Evolutionary conservation across 2,888 invertebrate species (phyloP).

Genomic region (Stenchaetothrips biformis): DNA sequence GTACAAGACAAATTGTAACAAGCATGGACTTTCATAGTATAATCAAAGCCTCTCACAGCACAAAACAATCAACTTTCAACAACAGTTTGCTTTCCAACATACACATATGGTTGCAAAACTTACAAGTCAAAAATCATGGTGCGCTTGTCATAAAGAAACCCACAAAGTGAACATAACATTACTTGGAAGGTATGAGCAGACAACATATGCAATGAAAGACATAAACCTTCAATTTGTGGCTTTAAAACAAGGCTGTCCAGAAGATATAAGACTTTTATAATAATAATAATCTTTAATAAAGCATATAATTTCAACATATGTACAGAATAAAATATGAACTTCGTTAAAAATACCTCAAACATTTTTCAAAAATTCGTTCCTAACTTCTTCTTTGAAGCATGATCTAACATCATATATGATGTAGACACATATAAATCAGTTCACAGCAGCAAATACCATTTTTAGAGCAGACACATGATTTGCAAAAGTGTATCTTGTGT

Average conservation of each 20-base stretch:
- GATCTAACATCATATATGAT: no score
- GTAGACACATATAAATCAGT: no score
- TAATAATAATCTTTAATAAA: conserved; percentile 16
- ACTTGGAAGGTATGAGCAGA: neutral
- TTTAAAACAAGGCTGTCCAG: neutral
- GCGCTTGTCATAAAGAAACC: neutral
- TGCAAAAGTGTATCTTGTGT: no score
- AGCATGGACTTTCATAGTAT: neutral
- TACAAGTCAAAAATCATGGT: neutral
- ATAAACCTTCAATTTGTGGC: neutral
- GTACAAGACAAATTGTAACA: conserved; percentile 1
- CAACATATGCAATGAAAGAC: neutral
- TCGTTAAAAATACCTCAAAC: conserved; percentile 9
- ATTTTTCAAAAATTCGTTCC: neutral
- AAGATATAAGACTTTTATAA: neutral
- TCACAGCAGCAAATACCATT: no score
- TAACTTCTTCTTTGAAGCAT: no score
- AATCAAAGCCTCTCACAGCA: conserved; percentile 19
- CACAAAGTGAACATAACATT: neutral
- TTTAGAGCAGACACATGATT: no score
- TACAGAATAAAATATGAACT: conserved; percentile 17
- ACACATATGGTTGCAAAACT: neutral
- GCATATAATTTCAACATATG: conserved; percentile 12
- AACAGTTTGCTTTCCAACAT: neutral
- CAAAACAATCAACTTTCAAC: conserved; percentile 16